phyloP scores from a whole-genome alignment of 2,113 vertebrate genomes.

The Ondatra zibethicus region DNA sequence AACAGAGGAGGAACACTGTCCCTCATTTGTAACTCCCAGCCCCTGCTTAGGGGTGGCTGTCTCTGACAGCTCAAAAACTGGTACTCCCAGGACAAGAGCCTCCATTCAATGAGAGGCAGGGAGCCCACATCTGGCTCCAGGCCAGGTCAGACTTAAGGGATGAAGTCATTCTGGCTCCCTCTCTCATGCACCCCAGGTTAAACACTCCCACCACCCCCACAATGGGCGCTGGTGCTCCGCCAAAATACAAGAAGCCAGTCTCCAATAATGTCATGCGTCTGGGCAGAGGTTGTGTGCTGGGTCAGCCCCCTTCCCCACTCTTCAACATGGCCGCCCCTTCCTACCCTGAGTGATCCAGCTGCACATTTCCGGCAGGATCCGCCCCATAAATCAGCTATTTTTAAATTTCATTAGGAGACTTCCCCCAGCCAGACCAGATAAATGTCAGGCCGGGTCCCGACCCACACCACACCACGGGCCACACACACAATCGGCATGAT shows the following conservation, averaged over 20 bases:
- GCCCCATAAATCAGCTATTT: conserved; percentile 72
- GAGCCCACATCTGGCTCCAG: conserved; percentile 4
- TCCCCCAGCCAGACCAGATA: conserved; percentile 50
- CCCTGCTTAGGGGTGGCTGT: not conserved
- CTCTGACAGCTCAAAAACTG: not conserved
- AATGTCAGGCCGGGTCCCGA: conserved; percentile 45
- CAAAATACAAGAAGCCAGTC: not conserved
- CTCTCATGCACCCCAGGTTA: not conserved
- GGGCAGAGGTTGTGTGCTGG: not conserved
- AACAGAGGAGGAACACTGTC: not conserved
- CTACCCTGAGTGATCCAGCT: conserved; percentile 8
- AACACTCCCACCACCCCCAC: not conserved
- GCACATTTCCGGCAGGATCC: conserved; percentile 63
- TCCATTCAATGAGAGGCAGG: not conserved
- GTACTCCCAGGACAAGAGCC: not conserved
- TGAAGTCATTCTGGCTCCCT: conserved; percentile 33
- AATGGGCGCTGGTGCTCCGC: not conserved
- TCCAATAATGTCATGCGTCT: not conserved
- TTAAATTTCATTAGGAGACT: conserved; percentile 69
- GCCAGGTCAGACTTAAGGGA: not conserved
- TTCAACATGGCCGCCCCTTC: not conserved
- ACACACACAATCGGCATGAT: not conserved
- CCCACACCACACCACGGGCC: not conserved
- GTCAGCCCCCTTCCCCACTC: not conserved
- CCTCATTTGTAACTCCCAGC: not conserved